Evolutionary conservation across 1,140 invertebrate genomes (phyloP), one percentile per base, ranked within the genome.

Genomic region (Trichomalopsis sarcophagae): DNA sequence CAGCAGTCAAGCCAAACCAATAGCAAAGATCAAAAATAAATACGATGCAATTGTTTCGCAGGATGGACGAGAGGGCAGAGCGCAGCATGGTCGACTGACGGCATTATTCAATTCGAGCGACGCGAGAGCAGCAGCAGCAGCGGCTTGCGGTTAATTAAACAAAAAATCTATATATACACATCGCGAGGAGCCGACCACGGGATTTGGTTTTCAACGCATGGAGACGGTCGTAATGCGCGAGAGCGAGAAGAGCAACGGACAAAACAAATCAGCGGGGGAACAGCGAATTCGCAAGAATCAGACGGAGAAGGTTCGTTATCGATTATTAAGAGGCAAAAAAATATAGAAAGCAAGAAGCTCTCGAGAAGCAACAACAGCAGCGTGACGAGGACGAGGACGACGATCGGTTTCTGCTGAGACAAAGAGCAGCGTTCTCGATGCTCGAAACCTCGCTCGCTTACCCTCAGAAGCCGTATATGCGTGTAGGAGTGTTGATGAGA

Each of bases 31-130:
- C 21, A 71, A 82, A 23, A 80, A 50, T 50, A 55, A 82, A 33
- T 23, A 40, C 17, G 84, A 86, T 87, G 21, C 14, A 55, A 89
- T 87, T 86, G 88, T 89, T 88, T 90, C 85, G 9, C 82, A 93
- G 92, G 89, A 92, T 92, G 92, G 91, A 93, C 91, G 92, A 93
- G 91, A 91, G 90, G 92, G 92, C 91, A 91, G 89, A 91, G 89
- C 89, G 90, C 90, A 90, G 89, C 91, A 91, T 88, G 90, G 91
- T 92, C 88, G 91, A 93, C 90, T 93, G 89, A 92, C 89, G 91
- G 90, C 89, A 91, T 86, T 85, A 85, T 55, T 33, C 55, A 68
- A 85, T 76, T 81, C 79, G 44, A 85, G 44, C 80, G 75, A 86
- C 74, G 55, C 23, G 27, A 82, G 30, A 71, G 73, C 69, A 77